phyloP scores from a whole-genome alignment of 2,113 vertebrate species.

The Furnarius figulus region DNA sequence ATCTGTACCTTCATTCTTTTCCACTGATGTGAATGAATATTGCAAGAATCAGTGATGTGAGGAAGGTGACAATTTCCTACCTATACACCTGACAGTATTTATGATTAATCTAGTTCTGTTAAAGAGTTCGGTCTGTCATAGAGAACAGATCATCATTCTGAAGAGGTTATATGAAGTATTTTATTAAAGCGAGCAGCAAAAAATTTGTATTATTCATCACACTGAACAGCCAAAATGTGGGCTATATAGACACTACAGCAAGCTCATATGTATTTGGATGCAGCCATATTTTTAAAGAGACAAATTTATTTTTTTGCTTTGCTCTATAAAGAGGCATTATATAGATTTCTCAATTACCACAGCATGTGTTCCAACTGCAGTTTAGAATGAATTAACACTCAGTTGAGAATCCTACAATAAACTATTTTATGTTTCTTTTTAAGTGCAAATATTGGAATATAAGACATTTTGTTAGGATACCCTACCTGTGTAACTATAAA shows the following conservation, averaged over 20 bases:
- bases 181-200: neutral
- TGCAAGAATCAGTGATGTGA: neutral
- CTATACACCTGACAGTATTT: neutral
- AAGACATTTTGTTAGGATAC: neutral
- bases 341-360: neutral
- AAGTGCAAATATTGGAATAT: neutral
- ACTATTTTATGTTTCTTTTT: neutral
- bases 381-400: neutral
- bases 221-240: neutral
- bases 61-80: neutral
- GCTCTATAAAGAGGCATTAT: neutral
- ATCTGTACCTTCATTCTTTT: neutral
- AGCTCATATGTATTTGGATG: neutral
- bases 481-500: neutral
- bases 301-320: slow-evolving; percentile 2
- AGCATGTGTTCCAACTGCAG: neutral
- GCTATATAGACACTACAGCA: neutral
- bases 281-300: neutral
- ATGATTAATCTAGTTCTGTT: neutral
- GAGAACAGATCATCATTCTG: neutral
- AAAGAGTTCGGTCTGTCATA: neutral
- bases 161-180: neutral
- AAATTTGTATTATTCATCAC: neutral
- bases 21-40: neutral
- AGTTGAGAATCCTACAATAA: neutral